Percentiles rank a stretch among this genome's conserved stretches.
phyloP scores from a whole-genome alignment of 1,140 invertebrate genomes.

The Holotrichia oblita region DNA sequence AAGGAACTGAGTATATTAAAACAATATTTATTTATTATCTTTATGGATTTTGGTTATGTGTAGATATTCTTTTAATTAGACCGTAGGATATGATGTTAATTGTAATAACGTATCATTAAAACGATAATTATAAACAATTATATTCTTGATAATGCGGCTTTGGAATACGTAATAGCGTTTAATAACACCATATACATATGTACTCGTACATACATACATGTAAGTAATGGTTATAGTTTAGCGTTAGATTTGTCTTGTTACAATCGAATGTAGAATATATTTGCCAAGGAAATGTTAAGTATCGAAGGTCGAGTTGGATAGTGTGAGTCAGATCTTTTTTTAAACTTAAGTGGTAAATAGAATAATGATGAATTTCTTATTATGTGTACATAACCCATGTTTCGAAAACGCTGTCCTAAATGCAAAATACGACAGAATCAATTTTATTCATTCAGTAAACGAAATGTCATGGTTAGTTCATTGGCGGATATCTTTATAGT shows the following conservation, averaged over 20 bases:
- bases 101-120: neutral
- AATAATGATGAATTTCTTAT: neutral
- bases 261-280: slow-evolving; percentile 8
- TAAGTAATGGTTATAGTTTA: neutral
- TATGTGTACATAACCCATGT: neutral
- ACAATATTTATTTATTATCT: too few relatives aligned
- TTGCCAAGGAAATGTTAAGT: slow-evolving; percentile 8
- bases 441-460: too few relatives aligned
- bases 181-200: neutral
- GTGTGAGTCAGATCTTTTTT: slow-evolving; percentile 30
- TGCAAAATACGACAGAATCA: too few relatives aligned
- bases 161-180: slow-evolving; percentile 3
- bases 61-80: too few relatives aligned
- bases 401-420: neutral
- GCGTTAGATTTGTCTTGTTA: neutral
- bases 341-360: slow-evolving; percentile 14
- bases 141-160: neutral
- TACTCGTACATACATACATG: neutral
- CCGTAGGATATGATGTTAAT: too few relatives aligned
- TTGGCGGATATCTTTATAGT: too few relatives aligned
- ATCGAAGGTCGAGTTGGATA: slow-evolving; percentile 22
- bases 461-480: too few relatives aligned
- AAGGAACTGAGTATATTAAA: too few relatives aligned
- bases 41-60: too few relatives aligned
- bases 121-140: slow-evolving; percentile 19